Evolutionary conservation across 2,113 vertebrate genomes (phyloP).

Genomic region (Epinephelus cyanopodus): DNA sequence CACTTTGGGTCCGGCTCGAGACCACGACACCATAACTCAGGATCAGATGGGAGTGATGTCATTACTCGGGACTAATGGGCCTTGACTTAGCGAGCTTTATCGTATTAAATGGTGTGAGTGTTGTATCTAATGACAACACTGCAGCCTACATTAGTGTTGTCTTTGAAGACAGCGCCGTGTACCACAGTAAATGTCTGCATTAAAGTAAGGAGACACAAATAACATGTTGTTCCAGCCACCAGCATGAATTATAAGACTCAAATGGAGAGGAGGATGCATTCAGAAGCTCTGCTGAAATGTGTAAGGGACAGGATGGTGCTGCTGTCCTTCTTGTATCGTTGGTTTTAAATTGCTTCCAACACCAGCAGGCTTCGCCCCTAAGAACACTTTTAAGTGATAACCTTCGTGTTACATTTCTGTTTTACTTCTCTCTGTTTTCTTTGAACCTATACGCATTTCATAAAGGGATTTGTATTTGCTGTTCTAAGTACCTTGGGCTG

Average conservation of each 20-base stretch:
- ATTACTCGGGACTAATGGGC: conserved; percentile 68
- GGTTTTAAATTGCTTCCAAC: not conserved
- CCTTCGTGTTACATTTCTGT: conserved; percentile 10
- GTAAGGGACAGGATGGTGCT: not conserved
- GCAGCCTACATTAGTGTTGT: conserved; percentile 41
- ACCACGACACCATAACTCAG: conserved; percentile 52
- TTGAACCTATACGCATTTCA: not conserved
- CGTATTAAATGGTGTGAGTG: conserved; percentile 67
- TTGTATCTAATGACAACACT: conserved; percentile 47
- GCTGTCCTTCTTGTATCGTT: conserved; percentile 3
- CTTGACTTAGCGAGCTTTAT: conserved; percentile 58
- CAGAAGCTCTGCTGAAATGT: not conserved
- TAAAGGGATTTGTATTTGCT: conserved; percentile 5
- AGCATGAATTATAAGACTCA: not conserved
- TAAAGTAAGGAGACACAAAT: not conserved
- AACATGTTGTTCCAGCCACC: not conserved
- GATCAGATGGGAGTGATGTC: conserved; percentile 62
- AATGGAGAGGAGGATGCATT: not conserved
- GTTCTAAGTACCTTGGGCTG: not conserved
- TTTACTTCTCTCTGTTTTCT: not conserved
- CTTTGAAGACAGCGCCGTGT: conserved; percentile 25
- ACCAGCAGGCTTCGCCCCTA: not conserved
- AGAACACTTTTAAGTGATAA: not conserved
- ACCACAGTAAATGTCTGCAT: conserved; percentile 10
- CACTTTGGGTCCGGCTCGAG: conserved; percentile 34